Base-by-base conservation (phyloP, 2,888 invertebrate genomes). In the Drosophila nr. perissopoda region DNA sequence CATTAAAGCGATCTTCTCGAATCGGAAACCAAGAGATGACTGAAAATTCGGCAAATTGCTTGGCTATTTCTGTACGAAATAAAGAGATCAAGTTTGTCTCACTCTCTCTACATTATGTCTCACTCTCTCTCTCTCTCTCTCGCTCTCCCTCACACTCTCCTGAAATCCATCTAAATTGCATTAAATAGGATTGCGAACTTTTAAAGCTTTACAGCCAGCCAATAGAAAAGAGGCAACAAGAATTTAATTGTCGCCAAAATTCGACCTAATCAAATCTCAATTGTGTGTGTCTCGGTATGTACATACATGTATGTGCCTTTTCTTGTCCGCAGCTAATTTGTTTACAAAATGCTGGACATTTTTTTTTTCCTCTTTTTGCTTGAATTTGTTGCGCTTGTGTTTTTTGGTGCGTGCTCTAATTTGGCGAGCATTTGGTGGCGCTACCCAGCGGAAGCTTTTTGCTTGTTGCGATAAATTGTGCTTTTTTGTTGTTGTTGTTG, bases 381-480 rank as follows among this genome's bases (percentile, higher is more conserved):
- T 31, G 60, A 11, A 40, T 21, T 46, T 42, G 34, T 70, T 27
- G 8, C 8, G 16, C 46, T 42, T 33, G 10, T 10, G 27, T 29
- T 33, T 46, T 54, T 59, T 31, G 18, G 31, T 52, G 51, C 57
- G 56, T 57, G 49, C 27, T 42, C 40, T 27, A 61, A 59, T 62
- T 70, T 60, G 42, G 31, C 51, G 58, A 31, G 11, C 38, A 40
- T 40, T 61, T 70, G 64, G 83, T 85, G 88, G 88, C 85, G 88
- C 88, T 77, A 70, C 81, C 79, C 79, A 82, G 70, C 81, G 84
- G 81, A 52, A 85, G 88, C 86, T 85, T 88, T 86, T 74, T 29
- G 54, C 57, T 51, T 54, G 42, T 70, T 53, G 40, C 27, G 62
- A 27, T 61, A 49, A 66, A 73, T 66, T 73, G 72, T 70, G 69